These are phyloP conservation scores for Falco cherrug DNA, from an alignment of 2,797 vertebrate species.

Conservation along the genomic window DNA sequence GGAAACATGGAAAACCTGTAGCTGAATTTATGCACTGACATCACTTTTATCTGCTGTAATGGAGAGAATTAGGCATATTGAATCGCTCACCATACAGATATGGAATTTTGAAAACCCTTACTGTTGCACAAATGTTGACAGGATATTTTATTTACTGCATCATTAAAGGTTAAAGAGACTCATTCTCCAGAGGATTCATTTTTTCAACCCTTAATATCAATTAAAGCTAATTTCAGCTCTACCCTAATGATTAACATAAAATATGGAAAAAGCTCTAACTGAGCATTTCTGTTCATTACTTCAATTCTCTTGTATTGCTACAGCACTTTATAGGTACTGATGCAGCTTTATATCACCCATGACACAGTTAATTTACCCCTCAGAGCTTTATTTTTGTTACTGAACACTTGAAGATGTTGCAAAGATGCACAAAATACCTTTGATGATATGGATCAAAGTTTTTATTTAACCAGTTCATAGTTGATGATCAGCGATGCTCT, in stretches of 20 bases:
- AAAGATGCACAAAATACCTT: not conserved
- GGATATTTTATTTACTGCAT: constrained; percentile 49
- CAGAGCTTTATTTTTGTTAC: not conserved
- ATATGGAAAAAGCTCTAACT: constrained; percentile 49
- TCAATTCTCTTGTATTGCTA: constrained; percentile 6
- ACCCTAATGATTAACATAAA: constrained; percentile 62
- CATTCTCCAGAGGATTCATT: constrained; percentile 43
- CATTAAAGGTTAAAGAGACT: constrained; percentile 54
- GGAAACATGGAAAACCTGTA: not conserved
- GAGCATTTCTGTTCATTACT: constrained; percentile 57
- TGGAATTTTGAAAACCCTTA: constrained; percentile 47
- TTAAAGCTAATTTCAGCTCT: constrained; percentile 59
- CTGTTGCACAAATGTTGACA: constrained; percentile 53
- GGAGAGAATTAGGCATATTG: not conserved
- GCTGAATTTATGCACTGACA: not conserved
- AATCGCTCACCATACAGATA: not conserved
- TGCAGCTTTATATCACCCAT: constrained; percentile 11
- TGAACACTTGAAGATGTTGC: not conserved
- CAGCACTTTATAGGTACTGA: constrained; percentile 6
- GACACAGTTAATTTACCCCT: not conserved
- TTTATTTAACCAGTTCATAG: not conserved
- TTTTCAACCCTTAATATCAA: constrained; percentile 64
- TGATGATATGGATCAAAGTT: not conserved
- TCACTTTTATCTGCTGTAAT: constrained; percentile 16
- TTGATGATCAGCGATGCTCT: not conserved